These are phyloP conservation scores for Callorhinus ursinus DNA, from an alignment of 2,113 vertebrate genomes.

Conservation along the genomic window DNA sequence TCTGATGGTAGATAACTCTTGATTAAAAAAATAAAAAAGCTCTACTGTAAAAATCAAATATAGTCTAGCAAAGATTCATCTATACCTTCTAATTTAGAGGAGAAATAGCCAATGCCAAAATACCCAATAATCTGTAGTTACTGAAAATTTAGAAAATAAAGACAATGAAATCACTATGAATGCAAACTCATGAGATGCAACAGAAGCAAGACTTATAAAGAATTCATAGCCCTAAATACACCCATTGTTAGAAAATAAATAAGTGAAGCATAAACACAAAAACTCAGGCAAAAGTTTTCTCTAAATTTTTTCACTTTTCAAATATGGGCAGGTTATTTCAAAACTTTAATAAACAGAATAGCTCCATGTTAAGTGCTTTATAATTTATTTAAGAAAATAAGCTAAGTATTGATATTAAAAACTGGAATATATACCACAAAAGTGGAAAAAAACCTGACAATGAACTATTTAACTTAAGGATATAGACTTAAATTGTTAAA, in stretches of 20 bases:
- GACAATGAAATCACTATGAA: background rate
- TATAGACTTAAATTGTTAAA: background rate
- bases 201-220: background rate
- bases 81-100: background rate
- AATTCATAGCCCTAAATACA: background rate
- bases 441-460: background rate
- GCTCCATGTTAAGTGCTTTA: background rate
- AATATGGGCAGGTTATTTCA: background rate
- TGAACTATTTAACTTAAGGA: background rate
- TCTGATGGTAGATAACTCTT: background rate
- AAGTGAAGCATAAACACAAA: background rate
- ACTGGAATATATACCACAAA: background rate
- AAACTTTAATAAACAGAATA: background rate
- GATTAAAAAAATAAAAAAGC: background rate
- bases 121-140: background rate
- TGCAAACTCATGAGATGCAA: background rate
- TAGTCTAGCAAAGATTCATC: background rate
- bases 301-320: background rate
- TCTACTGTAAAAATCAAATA: background rate
- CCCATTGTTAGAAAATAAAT: background rate
- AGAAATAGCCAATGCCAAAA: background rate
- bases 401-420: slow-evolving; percentile 30
- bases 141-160: slow-evolving; percentile 16
- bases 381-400: slow-evolving; percentile 48
- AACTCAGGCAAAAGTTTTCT: background rate